A percentile compares a stretch with the other conserved stretches of the same genome.
Evolutionary conservation across 2,888 invertebrate genomes (phyloP).

Genomic region (Synergus laeviventris): DNA sequence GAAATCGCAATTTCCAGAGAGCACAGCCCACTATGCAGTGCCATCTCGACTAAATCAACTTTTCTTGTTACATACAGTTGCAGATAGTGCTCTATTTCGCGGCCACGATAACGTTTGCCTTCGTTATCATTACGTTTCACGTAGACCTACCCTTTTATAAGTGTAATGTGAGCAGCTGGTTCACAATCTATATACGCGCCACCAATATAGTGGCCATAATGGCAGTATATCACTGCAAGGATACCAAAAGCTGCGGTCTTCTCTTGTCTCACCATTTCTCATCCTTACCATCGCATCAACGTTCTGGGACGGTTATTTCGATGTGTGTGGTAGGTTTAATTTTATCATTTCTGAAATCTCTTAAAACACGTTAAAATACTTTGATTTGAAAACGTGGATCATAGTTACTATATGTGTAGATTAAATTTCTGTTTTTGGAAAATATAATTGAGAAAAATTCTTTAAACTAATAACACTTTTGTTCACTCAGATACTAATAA

Average conservation of each 20-base stretch:
- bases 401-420: too few relatives aligned
- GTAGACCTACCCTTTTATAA: neutral
- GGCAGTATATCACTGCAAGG: constrained; percentile 17
- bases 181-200: neutral
- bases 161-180: neutral
- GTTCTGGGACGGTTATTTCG: too few relatives aligned
- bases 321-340: too few relatives aligned
- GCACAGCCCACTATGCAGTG: neutral
- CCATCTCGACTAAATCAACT: neutral
- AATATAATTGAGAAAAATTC: too few relatives aligned
- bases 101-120: neutral
- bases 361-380: too few relatives aligned
- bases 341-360: too few relatives aligned
- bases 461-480: too few relatives aligned
- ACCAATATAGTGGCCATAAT: constrained; percentile 6
- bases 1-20: constrained; percentile 21
- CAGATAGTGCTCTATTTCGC: neutral
- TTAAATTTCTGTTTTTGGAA: too few relatives aligned
- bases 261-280: constrained; percentile 20
- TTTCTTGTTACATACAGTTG: neutral
- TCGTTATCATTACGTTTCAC: neutral
- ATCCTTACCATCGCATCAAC: constrained; percentile 4
- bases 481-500: too few relatives aligned
- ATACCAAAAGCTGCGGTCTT: constrained; percentile 25
- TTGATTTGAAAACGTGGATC: too few relatives aligned